These are phyloP conservation scores for Drosophila conformis DNA, from an alignment of 2,888 invertebrate genomes.

Conservation along the genomic window DNA sequence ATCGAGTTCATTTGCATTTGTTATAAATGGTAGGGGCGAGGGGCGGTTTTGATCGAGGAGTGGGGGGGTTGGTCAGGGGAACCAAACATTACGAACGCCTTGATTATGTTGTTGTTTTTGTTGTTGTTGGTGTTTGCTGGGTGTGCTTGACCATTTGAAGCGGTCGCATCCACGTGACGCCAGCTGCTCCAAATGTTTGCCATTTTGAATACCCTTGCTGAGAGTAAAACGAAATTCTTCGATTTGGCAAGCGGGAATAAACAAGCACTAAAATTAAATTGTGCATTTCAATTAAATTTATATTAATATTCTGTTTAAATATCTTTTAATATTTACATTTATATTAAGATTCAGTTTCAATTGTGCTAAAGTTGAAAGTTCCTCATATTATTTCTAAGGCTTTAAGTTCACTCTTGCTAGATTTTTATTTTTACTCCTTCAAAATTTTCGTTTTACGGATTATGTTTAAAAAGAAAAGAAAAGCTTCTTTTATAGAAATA, in stretches of 20 bases:
- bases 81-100: conserved; percentile 30
- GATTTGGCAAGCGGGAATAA: background rate
- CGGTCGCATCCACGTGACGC: conserved; percentile 48
- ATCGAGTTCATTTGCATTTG: conserved; percentile 66
- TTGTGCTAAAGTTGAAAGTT: background rate
- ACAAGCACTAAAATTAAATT: background rate
- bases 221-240: background rate
- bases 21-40: background rate
- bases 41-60: no score
- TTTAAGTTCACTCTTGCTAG: background rate
- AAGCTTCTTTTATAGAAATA: background rate
- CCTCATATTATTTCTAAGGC: background rate
- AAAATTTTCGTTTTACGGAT: no score
- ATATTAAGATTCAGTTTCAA: background rate
- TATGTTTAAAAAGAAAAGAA: background rate
- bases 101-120: conserved; percentile 61
- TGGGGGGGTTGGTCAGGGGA: background rate
- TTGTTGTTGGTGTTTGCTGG: conserved; percentile 31
- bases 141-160: conserved; percentile 56
- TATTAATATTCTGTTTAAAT: background rate
- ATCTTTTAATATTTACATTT: background rate
- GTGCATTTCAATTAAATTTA: background rate
- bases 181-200: conserved; percentile 72
- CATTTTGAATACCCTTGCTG: conserved; percentile 20
- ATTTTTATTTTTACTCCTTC: background rate